phyloP scores from a whole-genome alignment of 92 coral and sea anemone species.

The Epizoanthus rinbou region DNA sequence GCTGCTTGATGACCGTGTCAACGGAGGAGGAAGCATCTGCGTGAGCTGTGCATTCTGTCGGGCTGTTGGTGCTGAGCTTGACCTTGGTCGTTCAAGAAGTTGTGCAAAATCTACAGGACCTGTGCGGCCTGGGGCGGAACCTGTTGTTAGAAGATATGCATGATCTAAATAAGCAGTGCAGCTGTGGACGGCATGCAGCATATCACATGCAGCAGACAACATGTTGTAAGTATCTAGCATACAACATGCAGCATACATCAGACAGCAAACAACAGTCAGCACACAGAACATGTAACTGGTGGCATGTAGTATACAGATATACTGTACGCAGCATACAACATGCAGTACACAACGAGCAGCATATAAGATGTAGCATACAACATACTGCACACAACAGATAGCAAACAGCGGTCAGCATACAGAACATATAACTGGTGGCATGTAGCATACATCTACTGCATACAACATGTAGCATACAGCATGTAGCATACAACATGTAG shows the following conservation, averaged over 20 bases:
- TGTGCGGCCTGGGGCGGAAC: conserved; percentile 87
- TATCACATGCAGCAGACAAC: not conserved
- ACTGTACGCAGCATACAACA: too few species aligned
- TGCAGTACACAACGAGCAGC: too few species aligned
- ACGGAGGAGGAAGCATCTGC: conserved; percentile 80
- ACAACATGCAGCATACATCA: not conserved
- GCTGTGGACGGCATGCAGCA: not conserved
- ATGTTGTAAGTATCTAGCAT: not conserved
- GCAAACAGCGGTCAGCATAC: too few species aligned
- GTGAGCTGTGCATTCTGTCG: conserved; percentile 83
- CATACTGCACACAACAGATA: too few species aligned
- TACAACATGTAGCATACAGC: too few species aligned
- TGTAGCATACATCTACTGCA: too few species aligned
- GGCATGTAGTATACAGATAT: too few species aligned
- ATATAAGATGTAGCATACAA: too few species aligned
- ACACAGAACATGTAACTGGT: too few species aligned
- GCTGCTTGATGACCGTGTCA: conserved; percentile 66
- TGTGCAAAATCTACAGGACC: conserved; percentile 78
- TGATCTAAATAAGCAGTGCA: conserved; percentile 2
- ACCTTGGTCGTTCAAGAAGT: conserved; percentile 81
- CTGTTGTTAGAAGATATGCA: conserved; percentile 46
- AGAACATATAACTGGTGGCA: too few species aligned
- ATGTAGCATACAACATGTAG: not conserved
- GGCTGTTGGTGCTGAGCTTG: conserved; percentile 81
- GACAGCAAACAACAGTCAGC: not conserved